Evolutionary conservation across 2,797 vertebrate genomes (phyloP).

Genomic region (Cercopithecus diana): DNA sequence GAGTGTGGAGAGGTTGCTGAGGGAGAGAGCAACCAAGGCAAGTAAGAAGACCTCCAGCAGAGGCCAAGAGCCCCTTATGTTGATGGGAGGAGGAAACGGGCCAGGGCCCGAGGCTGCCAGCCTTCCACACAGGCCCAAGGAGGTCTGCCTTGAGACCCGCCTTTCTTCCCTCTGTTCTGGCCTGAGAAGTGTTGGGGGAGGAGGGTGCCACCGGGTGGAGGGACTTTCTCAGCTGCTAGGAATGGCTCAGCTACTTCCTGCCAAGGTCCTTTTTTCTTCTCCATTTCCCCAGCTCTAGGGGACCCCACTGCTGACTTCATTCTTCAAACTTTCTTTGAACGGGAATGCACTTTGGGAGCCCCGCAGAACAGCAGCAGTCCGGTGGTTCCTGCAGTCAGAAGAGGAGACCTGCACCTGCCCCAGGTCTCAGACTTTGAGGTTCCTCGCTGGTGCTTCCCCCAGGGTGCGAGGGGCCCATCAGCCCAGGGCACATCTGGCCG

Average conservation of each 20-base stretch:
- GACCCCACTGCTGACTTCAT: background rate
- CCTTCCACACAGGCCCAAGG: background rate
- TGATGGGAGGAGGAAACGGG: background rate
- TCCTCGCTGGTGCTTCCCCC: background rate
- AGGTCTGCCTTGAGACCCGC: too few relatives aligned
- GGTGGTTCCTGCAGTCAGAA: background rate
- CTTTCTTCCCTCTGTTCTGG: background rate
- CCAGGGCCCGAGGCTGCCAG: background rate
- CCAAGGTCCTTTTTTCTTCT: background rate
- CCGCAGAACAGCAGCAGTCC: background rate
- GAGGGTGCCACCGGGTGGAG: fast-evolving
- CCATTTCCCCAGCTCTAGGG: too few relatives aligned
- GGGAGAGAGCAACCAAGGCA: too few relatives aligned
- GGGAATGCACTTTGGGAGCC: background rate
- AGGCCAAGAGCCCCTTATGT: background rate
- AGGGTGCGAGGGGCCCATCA: background rate
- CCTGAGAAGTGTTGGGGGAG: background rate
- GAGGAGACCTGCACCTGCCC: background rate
- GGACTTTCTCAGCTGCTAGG: background rate
- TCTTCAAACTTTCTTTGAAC: background rate
- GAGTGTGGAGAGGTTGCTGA: background rate
- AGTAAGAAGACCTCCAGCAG: background rate
- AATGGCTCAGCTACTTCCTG: background rate
- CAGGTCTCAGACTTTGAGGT: background rate
- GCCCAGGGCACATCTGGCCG: background rate